phyloP scores from a whole-genome alignment of 2,113 vertebrate species.

The Leiothrix lutea region DNA sequence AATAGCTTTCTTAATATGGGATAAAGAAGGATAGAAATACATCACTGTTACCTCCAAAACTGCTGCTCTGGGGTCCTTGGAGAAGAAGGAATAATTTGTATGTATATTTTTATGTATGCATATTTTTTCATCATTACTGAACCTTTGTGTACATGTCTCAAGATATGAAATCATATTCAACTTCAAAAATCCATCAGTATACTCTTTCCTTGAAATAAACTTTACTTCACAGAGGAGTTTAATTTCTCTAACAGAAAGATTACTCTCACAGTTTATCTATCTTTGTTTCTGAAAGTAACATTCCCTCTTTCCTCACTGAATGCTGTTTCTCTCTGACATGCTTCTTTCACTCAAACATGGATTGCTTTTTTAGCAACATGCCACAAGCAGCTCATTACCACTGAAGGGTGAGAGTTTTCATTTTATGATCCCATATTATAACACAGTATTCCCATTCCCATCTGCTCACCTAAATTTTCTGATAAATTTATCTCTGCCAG shows the following conservation, averaged over 20 bases:
- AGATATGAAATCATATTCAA: not conserved
- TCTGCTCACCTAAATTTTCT: slow-evolving; percentile 16
- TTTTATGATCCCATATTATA: not conserved
- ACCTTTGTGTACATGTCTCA: not conserved
- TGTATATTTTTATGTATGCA: not conserved
- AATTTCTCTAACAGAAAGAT: not conserved
- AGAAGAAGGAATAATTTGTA: not conserved
- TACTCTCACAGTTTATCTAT: not conserved
- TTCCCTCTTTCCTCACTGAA: not conserved
- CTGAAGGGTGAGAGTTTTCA: slow-evolving; percentile 11
- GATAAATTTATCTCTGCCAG: not conserved
- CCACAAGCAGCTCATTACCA: slow-evolving; percentile 37
- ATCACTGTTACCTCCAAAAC: not conserved
- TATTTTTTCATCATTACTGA: not conserved
- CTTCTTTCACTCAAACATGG: not conserved
- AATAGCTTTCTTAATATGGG: not conserved
- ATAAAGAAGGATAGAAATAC: not conserved
- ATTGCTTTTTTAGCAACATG: not conserved
- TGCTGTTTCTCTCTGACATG: not conserved
- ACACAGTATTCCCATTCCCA: not conserved
- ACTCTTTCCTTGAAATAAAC: not conserved
- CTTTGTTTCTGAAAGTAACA: not conserved
- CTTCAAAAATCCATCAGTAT: not conserved
- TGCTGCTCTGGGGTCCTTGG: not conserved
- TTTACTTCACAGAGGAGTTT: not conserved